Conservation (phyloP, 2,888 invertebrate genomes). For the Trichacis sp. region DNA sequence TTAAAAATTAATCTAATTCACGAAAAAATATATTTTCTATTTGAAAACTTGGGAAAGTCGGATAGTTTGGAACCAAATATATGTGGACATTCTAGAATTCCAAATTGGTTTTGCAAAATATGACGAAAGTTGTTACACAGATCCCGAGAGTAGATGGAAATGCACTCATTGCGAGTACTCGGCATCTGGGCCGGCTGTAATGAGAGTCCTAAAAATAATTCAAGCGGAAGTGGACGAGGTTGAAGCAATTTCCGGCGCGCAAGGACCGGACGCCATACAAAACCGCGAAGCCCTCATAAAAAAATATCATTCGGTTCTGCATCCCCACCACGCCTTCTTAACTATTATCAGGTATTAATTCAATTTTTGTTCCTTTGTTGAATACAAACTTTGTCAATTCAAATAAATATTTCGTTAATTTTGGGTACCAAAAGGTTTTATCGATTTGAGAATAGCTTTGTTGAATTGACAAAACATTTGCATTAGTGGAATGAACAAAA, state of each 20-base stretch:
- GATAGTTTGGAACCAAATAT: too few species aligned
- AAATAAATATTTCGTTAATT: too few species aligned
- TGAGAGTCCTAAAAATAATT: constrained; percentile 75
- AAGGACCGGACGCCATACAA: constrained; percentile 72
- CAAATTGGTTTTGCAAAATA: too few species aligned
- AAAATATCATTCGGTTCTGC: constrained; percentile 78
- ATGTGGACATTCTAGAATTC: too few species aligned
- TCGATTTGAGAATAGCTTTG: too few species aligned
- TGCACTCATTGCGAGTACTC: constrained; percentile 79
- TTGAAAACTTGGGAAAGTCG: too few species aligned
- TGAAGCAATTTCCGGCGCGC: constrained; percentile 73
- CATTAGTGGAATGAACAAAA: too few species aligned
- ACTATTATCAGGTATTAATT: constrained; percentile 74
- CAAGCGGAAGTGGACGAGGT: constrained; percentile 77
- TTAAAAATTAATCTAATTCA: too few species aligned
- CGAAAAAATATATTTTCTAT: too few species aligned
- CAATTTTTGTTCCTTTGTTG: neutral
- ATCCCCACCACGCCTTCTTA: constrained; percentile 82
- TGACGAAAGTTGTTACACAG: constrained; percentile 59
- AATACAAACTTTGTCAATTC: too few species aligned
- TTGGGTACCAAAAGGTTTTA: too few species aligned
- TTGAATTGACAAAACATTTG: too few species aligned
- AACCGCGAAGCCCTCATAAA: constrained; percentile 74
- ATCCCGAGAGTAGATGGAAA: constrained; percentile 74
- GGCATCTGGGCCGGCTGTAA: constrained; percentile 74